Conservation (phyloP, 2,797 vertebrate species). For the Sardinella longiceps region DNA sequence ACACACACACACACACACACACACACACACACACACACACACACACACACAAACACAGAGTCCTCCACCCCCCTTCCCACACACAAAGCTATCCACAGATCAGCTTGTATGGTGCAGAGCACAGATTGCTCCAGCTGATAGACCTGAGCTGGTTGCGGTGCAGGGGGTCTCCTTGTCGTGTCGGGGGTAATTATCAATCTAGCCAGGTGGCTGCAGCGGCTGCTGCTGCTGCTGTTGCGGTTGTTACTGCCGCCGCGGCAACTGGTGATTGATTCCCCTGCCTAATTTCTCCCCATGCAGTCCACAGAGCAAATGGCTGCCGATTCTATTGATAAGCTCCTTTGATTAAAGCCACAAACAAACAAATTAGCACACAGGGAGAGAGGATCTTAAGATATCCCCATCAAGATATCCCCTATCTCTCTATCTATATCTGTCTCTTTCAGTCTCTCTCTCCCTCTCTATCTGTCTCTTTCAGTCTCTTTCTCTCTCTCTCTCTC, state of each 20-base stretch:
- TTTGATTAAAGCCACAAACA: slow-evolving; percentile 47
- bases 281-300: slow-evolving; percentile 32
- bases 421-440: not conserved
- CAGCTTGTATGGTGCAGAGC: not conserved
- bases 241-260: slow-evolving; percentile 9
- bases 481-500: not conserved
- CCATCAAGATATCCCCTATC: not conserved
- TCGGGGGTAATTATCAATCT: slow-evolving; percentile 41
- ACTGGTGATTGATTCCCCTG: slow-evolving; percentile 33
- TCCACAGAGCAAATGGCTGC: slow-evolving; percentile 17
- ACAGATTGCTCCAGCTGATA: slow-evolving; percentile 17
- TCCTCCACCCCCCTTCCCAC: not conserved
- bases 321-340: slow-evolving; percentile 44
- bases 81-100: slow-evolving; percentile 9
- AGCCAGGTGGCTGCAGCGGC: slow-evolving; percentile 23
- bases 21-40: slow-evolving; percentile 16
- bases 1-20: not conserved
- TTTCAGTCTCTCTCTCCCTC: not conserved
- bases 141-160: not conserved
- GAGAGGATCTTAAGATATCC: slow-evolving; percentile 1
- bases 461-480: not conserved
- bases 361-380: slow-evolving; percentile 42
- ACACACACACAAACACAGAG: not conserved
- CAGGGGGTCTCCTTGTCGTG: slow-evolving; percentile 10
- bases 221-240: slow-evolving; percentile 22